Base-by-base conservation (phyloP, 1,140 invertebrate genomes). In the Drosophila tristis region DNA sequence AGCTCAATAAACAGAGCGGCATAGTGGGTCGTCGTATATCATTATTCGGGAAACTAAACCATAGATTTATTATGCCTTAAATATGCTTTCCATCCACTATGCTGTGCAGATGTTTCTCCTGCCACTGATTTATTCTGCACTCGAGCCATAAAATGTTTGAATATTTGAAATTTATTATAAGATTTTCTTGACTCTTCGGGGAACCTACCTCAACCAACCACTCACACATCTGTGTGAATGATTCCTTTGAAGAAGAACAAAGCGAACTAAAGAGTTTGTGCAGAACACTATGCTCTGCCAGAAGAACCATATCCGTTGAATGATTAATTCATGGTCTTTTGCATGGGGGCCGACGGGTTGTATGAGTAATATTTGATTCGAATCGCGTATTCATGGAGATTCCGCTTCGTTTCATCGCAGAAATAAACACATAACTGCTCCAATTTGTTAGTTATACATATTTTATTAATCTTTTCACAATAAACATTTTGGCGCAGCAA, bases 401-500 rank as follows among this genome's bases (percentile, higher is more conserved):
- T 5, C 9, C 5, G 20, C 31, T n/a, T 26, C 16, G 20, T 47
- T 47, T 9, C 35, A 13, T 39, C 11, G 9, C 15, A 23, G 43
- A 53, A 50, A 68, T 58, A 42, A 16, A 71, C 35, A 49, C 53
- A 15, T 42, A 68, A 39, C n/a, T 43, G 15, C 54, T 68, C 51
- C 62, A 65, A 53, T 65, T 55, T 57, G 23, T 39, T 54, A 71
- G 53, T 68, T 51, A 51, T 61, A 68, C 73, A 76, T 76, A 68
- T 76, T 76, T 76, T 76, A 76, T 76, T 76, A 76, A 76, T 76
- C 63, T 78, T 60, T 65, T 55, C 64, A 59, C 71, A 84, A 87
- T 87, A 86, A 86, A 86, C 82, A 86, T 78, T 87, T 78, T 87
- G 59, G 55, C 65, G 63, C 68, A 72, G 60, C 57, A 26, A 87